Evolutionary conservation across 2,888 invertebrate genomes (phyloP).

Genomic region (Drosophila nr. fundita): DNA sequence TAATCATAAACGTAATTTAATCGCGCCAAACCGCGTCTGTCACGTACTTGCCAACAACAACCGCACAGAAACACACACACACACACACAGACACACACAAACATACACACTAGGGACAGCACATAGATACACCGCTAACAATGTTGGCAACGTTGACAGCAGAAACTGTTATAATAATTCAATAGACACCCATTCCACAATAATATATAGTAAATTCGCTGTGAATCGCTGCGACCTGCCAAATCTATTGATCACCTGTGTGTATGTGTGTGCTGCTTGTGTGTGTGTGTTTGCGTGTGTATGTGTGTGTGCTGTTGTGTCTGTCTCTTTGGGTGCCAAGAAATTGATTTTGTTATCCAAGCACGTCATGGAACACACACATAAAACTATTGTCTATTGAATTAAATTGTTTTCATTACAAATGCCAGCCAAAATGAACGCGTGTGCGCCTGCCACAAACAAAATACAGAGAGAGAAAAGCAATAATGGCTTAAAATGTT

Average conservation of each 20-base stretch:
- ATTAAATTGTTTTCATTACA: constrained; percentile 79
- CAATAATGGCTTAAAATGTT: constrained; percentile 12
- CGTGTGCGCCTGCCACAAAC: constrained; percentile 35
- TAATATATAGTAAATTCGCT: constrained; percentile 70
- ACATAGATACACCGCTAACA: constrained; percentile 46
- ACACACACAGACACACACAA: constrained; percentile 9
- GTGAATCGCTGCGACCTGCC: constrained; percentile 70
- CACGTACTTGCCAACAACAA: constrained; percentile 77
- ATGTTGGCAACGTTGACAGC: constrained; percentile 72
- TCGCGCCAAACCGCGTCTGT: constrained; percentile 81
- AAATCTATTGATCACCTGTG: constrained; percentile 72
- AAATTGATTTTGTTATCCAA: constrained; percentile 77
- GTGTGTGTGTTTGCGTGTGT: constrained; percentile 14
- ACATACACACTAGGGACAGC: constrained; percentile 32
- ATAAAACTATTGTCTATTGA: constrained; percentile 75
- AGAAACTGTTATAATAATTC: constrained; percentile 80
- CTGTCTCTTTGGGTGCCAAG: constrained; percentile 34
- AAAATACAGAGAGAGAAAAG: constrained; percentile 8
- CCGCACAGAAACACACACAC: constrained; percentile 8
- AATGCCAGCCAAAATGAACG: constrained; percentile 64
- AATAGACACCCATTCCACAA: constrained; percentile 73
- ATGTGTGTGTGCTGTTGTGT: constrained; percentile 7
- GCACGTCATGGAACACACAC: constrained; percentile 67
- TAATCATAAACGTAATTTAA: constrained; percentile 81
- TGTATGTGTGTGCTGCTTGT: constrained; percentile 10